Base-by-base conservation (phyloP, 2,888 invertebrate species). In the Oegoconia quadripuncta region DNA sequence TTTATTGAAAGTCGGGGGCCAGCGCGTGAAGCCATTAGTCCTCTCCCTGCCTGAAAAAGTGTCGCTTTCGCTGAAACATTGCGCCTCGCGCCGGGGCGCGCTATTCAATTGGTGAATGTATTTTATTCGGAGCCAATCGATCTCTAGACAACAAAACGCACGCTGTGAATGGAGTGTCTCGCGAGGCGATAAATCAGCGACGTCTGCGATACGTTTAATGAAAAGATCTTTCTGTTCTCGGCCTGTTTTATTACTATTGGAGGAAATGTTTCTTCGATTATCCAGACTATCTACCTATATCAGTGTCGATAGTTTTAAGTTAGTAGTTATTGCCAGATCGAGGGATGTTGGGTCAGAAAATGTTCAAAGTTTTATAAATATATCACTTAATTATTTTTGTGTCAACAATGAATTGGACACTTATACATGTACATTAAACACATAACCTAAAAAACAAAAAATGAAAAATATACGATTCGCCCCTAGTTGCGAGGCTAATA, bases 41-140 rank as follows among this genome's bases (percentile, higher is more conserved):
- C 67, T 73, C 62, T 56, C 60, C 58, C 64, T 66, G 70, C 64
- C 74, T 78, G 79, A 81, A 83, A 83, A 83, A 84, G 71, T 81
- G 81, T 83, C 82, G 78, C 68, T 66, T 62, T 62, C 66, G 55
- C 66, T 83, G 81, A 83, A 83, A 83, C 82, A 82, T 83, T 76
- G 76, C 74, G 70, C 69, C 45, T 59, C 61, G 63, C 16, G 12
- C 27, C 23, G 27, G n/a, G n/a, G 64, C 60, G 67, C 67, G 73
- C 76, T 75, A 76, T 83, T 82, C 81, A 81, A 83, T 84, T 83
- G 79, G 68, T 59, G 71, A 79, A 79, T 78, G 78, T 82, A 81
- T 84, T 84, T 87, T 82, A 83, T 83, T 80, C 76, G 61, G 58
- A 67, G 57, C 74, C 82, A 76, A 84, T 87, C 83, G 82, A 84